Evolutionary conservation across 2,797 vertebrate species (phyloP), one percentile per base, ranked within the genome.

Genomic region (Novumbra hubbsi): DNA sequence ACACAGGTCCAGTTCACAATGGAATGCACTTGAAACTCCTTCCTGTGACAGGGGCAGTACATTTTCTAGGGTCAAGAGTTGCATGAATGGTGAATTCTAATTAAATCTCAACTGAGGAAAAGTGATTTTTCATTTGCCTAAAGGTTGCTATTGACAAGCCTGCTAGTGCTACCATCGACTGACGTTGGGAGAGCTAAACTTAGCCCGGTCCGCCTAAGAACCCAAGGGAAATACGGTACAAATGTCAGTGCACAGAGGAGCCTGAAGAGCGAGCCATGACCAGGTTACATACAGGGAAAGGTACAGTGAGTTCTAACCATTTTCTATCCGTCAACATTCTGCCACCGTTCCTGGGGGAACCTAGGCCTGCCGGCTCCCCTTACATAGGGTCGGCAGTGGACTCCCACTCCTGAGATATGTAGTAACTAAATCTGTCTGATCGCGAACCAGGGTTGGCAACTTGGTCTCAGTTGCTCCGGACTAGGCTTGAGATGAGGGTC

Each of bases 71-170:
- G 88, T 92, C 88, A 90, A 79, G 83, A 86, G 88, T 92, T 78
- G 84, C 28, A 27, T 80, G 80, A 78, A 71, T 78, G 81, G 76
- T 84, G 79, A 85, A 88, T 86, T 87, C 80, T 91, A 89, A 92
- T 90, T 88, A 88, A 90, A 92, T 91, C 80, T 82, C 81, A 75
- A 76, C 63, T 57, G 82, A 83, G 84, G 86, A 83, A 89, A 89
- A 90, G 86, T 84, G 82, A 90, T 92, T 84, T 79, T 81, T 90
- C 90, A 88, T 81, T 81, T 88, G 85, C 81, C 76, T 75, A 75
- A 70, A 73, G 71, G 82, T 77, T 77, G 34, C 83, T 83, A 86
- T 82, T 82, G 87, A 88, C 81, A 86, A 70, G 68, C 71, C 28
- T 57, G 81, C 81, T 77, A 74, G 80, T 11, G 30, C 67, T 73